Evolutionary conservation across 2,888 invertebrate species (phyloP).

Genomic region (Chrysolina americana): DNA sequence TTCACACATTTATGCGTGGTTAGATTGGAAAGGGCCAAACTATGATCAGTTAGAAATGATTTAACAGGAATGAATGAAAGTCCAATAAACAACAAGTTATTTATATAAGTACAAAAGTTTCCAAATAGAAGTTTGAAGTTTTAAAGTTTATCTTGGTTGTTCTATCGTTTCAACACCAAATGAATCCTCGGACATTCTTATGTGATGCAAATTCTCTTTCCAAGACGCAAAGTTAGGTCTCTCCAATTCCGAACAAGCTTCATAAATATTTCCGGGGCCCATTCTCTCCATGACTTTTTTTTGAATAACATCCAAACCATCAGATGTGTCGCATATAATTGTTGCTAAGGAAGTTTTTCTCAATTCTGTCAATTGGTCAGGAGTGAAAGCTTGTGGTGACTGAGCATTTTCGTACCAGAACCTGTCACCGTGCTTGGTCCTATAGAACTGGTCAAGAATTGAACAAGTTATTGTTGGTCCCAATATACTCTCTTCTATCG

Average conservation of each 20-base stretch:
- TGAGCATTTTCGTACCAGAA: conserved; percentile 89
- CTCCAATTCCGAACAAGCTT: conserved; percentile 77
- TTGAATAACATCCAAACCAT: conserved; percentile 76
- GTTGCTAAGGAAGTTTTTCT: conserved; percentile 82
- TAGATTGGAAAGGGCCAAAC: too few relatives aligned
- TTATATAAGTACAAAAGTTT: neutral
- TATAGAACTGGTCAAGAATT: conserved; percentile 86
- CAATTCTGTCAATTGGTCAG: conserved; percentile 86
- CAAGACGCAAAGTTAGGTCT: conserved; percentile 67
- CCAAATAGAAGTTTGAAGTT: too few relatives aligned
- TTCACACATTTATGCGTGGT: too few relatives aligned
- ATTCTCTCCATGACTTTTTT: conserved; percentile 80
- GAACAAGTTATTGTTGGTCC: conserved; percentile 91
- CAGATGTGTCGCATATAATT: conserved; percentile 85
- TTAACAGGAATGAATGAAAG: neutral
- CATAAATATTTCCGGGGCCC: conserved; percentile 72
- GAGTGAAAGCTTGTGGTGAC: conserved; percentile 77
- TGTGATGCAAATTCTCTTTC: conserved; percentile 51
- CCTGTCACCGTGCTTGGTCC: conserved; percentile 86
- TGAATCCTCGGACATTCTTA: conserved; percentile 35
- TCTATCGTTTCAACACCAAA: conserved; percentile 9
- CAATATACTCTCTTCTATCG: conserved; percentile 79
- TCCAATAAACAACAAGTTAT: neutral
- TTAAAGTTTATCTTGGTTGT: neutral
- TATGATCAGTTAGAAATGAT: neutral